Conservation (phyloP, 37 sponge, comb jelly and placozoan species). For the Haliclona indistincta region DNA sequence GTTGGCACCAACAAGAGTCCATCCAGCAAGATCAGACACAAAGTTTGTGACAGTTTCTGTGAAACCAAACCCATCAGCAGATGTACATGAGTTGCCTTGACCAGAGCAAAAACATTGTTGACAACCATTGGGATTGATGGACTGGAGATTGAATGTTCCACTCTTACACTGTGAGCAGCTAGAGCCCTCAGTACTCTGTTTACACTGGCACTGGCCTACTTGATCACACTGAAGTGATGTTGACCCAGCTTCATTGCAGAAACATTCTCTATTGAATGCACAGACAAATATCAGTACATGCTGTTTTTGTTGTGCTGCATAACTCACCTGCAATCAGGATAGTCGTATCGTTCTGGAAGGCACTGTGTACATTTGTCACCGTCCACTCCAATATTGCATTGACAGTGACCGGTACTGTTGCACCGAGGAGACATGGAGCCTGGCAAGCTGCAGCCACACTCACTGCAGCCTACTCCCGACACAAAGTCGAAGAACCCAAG, state of each 20-base stretch:
- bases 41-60: constrained; percentile 4
- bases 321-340: constrained; percentile 64
- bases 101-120: constrained; percentile 82
- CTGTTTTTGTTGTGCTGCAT: neutral
- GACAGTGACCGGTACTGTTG: constrained; percentile 57
- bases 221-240: constrained; percentile 9
- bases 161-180: constrained; percentile 40
- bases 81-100: constrained; percentile 27
- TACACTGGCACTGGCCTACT: constrained; percentile 69
- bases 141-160: constrained; percentile 62
- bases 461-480: constrained; percentile 17
- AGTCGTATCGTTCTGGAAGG: constrained; percentile 44
- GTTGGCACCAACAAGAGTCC: constrained; percentile 12
- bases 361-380: constrained; percentile 67
- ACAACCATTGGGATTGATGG: constrained; percentile 68
- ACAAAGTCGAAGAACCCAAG: constrained; percentile 24
- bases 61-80: constrained; percentile 38
- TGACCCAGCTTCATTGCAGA: constrained; percentile 38
- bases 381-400: constrained; percentile 68
- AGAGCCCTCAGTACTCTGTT: constrained; percentile 6
- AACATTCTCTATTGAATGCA: constrained; percentile 33
- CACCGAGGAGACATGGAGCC: constrained; percentile 43
- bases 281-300: neutral
- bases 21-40: constrained; percentile 2
- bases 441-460: constrained; percentile 45